phyloP scores from a whole-genome alignment of 2,113 vertebrate species.

The Lichenostomus cassidix region DNA sequence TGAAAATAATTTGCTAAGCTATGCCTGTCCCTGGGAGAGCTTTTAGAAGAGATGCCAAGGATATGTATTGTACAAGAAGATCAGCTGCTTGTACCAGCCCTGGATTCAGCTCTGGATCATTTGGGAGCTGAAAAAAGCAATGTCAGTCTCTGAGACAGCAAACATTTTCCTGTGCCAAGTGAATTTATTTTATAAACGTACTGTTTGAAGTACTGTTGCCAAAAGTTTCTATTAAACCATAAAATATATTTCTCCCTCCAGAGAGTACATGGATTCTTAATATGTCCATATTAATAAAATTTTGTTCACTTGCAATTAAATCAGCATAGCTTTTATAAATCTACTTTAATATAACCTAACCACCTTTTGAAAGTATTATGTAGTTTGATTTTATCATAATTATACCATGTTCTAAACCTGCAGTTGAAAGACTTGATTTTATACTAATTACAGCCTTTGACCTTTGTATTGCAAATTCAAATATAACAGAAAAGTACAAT shows the following conservation, averaged over 20 bases:
- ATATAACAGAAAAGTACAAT: slow-evolving; percentile 14
- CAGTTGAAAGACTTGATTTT: background rate
- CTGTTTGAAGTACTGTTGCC: background rate
- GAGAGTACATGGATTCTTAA: background rate
- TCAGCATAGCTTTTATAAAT: background rate
- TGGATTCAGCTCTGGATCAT: background rate
- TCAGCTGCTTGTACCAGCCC: background rate
- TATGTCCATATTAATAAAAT: background rate
- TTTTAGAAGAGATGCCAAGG: background rate
- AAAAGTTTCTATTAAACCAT: background rate
- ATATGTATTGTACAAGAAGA: background rate
- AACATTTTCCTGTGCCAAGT: background rate
- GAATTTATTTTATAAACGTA: background rate
- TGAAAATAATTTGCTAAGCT: background rate
- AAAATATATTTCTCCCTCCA: background rate
- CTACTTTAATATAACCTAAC: background rate
- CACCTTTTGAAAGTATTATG: background rate
- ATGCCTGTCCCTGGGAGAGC: background rate
- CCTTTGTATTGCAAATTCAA: slow-evolving; percentile 31
- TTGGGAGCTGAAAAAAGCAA: background rate
- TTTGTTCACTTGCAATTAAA: slow-evolving; percentile 6
- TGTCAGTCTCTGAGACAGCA: background rate
- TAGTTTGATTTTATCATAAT: slow-evolving; percentile 27
- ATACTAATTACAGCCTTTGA: slow-evolving; percentile 11
- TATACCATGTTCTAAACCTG: slow-evolving; percentile 10